Conservation (phyloP, 2,113 vertebrate species). For the Tenrec ecaudatus region DNA sequence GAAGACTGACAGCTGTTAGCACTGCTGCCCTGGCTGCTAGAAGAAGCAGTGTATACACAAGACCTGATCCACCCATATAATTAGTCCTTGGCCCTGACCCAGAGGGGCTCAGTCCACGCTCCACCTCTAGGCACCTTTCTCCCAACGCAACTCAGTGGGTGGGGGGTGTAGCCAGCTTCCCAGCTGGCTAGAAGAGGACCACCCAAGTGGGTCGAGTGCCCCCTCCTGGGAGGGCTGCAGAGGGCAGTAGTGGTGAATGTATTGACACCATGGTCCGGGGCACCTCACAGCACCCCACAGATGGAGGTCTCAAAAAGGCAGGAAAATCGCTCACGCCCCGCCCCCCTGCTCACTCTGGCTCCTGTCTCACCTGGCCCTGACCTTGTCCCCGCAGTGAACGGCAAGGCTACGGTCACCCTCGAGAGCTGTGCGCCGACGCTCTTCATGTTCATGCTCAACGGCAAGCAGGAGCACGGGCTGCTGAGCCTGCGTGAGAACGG, state of each 20-base stretch:
- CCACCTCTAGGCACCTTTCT: neutral
- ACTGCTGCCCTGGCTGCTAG: neutral
- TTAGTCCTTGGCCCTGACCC: neutral
- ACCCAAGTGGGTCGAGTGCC: fast-evolving
- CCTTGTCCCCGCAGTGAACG: conserved; percentile 85
- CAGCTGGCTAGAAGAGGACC: neutral
- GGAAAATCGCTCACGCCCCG: fast-evolving
- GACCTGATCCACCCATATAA: neutral
- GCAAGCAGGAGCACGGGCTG: conserved; percentile 85
- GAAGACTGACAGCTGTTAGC: neutral
- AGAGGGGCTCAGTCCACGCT: neutral
- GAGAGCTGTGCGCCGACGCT: conserved; percentile 82
- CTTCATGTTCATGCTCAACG: conserved; percentile 88
- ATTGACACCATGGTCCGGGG: no score
- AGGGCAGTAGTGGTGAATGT: no score
- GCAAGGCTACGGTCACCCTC: conserved; percentile 87
- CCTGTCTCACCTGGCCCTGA: neutral
- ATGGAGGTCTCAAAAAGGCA: neutral
- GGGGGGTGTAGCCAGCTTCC: neutral
- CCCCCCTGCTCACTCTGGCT: no score
- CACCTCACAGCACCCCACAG: neutral
- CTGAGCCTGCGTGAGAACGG: conserved; percentile 86
- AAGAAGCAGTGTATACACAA: neutral
- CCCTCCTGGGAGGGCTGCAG: neutral
- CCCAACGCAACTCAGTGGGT: neutral